phyloP scores from a whole-genome alignment of 2,113 vertebrate species.

The Eretmodus cyanostictus region DNA sequence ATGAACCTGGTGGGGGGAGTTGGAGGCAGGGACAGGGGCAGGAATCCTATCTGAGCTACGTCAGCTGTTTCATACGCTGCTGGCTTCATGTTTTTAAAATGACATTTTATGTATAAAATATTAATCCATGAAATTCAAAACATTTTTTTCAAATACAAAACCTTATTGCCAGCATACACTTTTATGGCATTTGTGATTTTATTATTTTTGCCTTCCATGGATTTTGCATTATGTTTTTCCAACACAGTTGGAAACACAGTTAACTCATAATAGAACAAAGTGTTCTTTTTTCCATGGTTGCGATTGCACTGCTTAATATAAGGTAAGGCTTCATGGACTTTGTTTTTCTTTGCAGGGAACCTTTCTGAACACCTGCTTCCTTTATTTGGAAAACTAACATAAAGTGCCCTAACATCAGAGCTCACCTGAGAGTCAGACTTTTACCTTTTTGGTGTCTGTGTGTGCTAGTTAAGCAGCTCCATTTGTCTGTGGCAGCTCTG shows the following conservation, averaged over 20 bases:
- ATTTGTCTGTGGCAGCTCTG: background rate
- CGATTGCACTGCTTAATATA: background rate
- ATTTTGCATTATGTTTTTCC: background rate
- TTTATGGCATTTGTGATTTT: background rate
- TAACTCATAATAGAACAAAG: background rate
- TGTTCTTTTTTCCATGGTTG: background rate
- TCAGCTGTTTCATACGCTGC: background rate
- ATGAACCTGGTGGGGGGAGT: background rate
- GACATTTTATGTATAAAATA: background rate
- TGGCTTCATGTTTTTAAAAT: background rate
- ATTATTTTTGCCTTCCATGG: background rate
- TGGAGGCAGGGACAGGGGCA: background rate
- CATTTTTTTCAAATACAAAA: background rate
- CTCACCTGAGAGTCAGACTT: background rate
- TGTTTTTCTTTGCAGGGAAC: background rate
- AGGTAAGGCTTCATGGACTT: background rate
- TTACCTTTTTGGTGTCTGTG: background rate
- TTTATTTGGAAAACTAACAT: background rate
- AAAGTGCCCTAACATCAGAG: background rate
- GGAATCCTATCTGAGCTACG: background rate
- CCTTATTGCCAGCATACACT: background rate
- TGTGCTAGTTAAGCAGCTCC: background rate
- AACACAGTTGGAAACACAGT: background rate
- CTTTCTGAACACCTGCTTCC: background rate
- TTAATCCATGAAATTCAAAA: background rate